phyloP scores from a whole-genome alignment of 2,888 invertebrate species.

The Chymomyza caudatula region DNA sequence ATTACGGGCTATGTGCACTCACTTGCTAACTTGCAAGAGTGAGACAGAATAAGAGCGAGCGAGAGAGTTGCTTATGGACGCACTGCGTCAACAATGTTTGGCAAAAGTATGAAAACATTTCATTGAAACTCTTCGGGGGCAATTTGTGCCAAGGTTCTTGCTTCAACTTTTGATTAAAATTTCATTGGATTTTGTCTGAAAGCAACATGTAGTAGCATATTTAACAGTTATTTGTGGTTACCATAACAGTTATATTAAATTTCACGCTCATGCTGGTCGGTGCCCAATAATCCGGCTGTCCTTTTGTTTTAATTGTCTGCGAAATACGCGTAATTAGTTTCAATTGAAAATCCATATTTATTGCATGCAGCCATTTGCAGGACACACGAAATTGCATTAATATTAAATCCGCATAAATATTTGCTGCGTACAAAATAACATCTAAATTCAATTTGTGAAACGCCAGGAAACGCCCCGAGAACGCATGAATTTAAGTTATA shows the following conservation, averaged over 20 bases:
- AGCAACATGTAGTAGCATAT: background rate
- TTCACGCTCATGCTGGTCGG: no score
- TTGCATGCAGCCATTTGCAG: background rate
- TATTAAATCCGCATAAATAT: background rate
- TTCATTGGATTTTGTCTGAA: background rate
- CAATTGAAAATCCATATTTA: background rate
- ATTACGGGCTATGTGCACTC: background rate
- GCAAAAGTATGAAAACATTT: background rate
- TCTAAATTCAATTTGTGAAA: background rate
- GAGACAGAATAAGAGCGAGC: no score
- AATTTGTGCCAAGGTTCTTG: background rate
- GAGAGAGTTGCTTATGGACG: background rate
- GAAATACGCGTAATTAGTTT: background rate
- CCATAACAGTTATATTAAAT: background rate
- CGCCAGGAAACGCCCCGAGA: no score
- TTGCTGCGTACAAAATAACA: no score
- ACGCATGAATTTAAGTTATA: no score
- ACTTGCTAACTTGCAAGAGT: background rate
- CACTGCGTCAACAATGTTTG: background rate
- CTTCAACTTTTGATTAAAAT: background rate
- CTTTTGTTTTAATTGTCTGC: background rate
- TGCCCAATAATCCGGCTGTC: background rate
- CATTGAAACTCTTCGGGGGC: background rate
- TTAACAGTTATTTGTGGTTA: background rate
- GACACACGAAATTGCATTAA: background rate